Conservation (phyloP, 2,113 vertebrate species). For the Hemichromis elongatus region DNA sequence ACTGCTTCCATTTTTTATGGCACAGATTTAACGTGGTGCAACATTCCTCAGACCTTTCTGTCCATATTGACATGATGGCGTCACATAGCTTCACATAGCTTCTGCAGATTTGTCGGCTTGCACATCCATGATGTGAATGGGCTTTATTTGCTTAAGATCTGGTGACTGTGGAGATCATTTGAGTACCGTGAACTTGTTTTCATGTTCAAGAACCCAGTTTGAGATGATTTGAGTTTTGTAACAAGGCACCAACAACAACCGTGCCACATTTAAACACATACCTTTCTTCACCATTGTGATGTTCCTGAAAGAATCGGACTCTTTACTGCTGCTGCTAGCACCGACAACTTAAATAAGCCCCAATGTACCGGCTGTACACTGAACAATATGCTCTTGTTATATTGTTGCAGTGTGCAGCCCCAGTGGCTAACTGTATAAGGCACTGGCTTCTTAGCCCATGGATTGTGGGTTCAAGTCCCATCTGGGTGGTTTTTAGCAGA, state of each 20-base stretch:
- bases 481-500: slow-evolving; percentile 62
- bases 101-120: neutral
- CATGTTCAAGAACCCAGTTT: neutral
- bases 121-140: neutral
- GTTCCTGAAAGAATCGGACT: neutral
- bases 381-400: neutral
- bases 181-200: neutral
- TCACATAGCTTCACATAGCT: neutral
- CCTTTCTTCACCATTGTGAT: neutral
- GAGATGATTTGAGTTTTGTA: neutral
- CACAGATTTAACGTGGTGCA: neutral
- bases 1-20: neutral
- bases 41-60: neutral
- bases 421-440: slow-evolving; percentile 82
- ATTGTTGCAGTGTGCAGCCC: slow-evolving; percentile 35
- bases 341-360: neutral
- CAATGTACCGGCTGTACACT: neutral
- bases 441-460: slow-evolving; percentile 72
- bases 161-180: neutral
- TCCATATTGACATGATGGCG: neutral
- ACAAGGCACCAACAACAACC: neutral
- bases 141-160: neutral
- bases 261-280: neutral
- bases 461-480: slow-evolving; percentile 60
- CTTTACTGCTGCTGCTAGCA: neutral